A percentile compares a stretch with the other conserved stretches of the same genome.
These are phyloP conservation scores for Stramonita haemastoma DNA, from an alignment of 2,888 invertebrate genomes.

Conservation along the genomic window DNA sequence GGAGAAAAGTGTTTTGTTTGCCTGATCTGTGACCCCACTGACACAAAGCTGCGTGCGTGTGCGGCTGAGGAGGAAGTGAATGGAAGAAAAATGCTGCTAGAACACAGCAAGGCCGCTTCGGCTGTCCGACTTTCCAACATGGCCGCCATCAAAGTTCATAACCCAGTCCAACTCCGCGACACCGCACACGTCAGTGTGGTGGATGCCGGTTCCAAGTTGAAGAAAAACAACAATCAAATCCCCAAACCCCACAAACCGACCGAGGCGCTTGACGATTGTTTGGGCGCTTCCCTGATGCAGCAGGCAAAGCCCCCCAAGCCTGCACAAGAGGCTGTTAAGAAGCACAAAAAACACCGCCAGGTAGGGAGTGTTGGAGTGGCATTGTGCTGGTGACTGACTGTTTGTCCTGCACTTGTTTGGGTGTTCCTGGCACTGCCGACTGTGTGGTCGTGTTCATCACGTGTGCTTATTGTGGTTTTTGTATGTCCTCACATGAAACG, in stretches of 20 bases:
- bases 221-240: conserved; percentile 9
- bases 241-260: conserved; percentile 25
- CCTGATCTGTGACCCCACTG: background rate
- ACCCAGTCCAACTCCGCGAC: background rate
- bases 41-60: conserved; percentile 29
- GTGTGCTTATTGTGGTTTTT: background rate
- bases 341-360: conserved; percentile 52
- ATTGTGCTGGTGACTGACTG: background rate
- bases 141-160: conserved; percentile 31
- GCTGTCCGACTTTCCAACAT: conserved; percentile 30
- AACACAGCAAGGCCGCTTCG: background rate
- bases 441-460: background rate
- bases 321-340: conserved; percentile 51
- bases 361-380: conserved; percentile 45
- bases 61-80: conserved; percentile 15
- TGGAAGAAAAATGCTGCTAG: conserved; percentile 30
- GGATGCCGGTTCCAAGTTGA: background rate
- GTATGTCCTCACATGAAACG: too few species aligned
- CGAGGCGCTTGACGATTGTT: conserved; percentile 49
- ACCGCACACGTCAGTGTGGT: background rate
- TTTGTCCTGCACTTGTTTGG: background rate
- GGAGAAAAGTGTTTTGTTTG: background rate
- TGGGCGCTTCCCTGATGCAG: conserved; percentile 33
- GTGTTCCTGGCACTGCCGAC: background rate
- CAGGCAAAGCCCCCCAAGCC: conserved; percentile 40